Conservation (phyloP, 1,140 invertebrate species). For the Augochlora pura region DNA sequence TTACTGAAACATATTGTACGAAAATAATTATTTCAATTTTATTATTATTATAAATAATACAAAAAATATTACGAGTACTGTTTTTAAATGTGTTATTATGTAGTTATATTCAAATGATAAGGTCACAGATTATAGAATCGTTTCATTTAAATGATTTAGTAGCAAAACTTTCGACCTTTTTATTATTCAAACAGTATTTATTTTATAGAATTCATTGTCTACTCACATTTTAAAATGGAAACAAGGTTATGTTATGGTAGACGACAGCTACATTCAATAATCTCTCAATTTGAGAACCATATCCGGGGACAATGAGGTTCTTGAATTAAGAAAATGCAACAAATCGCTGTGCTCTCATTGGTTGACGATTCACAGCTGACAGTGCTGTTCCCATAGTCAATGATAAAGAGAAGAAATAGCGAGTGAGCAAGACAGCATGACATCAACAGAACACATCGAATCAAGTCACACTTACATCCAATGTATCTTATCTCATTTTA, state of each 20-base stretch:
- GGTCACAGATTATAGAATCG: not conserved
- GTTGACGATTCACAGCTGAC: no score
- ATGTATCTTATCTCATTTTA: no score
- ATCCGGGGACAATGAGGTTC: no score
- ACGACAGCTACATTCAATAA: conserved; percentile 44
- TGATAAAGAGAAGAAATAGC: no score
- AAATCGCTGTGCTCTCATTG: no score
- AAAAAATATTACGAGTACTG: conserved; percentile 1
- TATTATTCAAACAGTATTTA: not conserved
- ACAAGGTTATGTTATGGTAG: conserved; percentile 52
- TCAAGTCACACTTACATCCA: no score
- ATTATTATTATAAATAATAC: not conserved
- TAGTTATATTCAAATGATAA: not conserved
- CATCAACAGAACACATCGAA: no score
- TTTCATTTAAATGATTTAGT: not conserved
- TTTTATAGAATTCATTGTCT: conserved; percentile 21
- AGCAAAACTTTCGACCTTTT: not conserved
- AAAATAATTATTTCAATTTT: not conserved
- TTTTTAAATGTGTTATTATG: not conserved
- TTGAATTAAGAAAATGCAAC: no score
- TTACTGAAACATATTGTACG: not conserved
- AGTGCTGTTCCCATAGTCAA: no score
- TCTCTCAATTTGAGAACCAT: no score
- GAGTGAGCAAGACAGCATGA: no score
- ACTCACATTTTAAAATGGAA: conserved; percentile 15